These are phyloP conservation scores for Triplophysa rosa DNA, from an alignment of 2,113 vertebrate species.

Conservation along the genomic window DNA sequence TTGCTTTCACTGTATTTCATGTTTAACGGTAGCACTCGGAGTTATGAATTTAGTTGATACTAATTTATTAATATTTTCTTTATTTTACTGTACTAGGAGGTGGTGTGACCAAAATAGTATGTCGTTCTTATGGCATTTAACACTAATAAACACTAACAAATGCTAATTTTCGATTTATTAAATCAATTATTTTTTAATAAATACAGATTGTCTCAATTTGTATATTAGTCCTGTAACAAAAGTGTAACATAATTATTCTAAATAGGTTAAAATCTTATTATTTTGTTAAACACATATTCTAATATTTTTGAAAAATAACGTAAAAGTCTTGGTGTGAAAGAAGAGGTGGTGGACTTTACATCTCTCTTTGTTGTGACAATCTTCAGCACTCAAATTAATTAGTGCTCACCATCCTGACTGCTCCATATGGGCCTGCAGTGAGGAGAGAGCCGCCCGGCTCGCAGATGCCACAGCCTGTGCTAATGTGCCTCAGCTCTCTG, in stretches of 20 bases:
- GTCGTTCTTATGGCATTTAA: too few relatives aligned
- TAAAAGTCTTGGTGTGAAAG: not conserved
- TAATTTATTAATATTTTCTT: too few relatives aligned
- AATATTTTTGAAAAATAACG: not conserved
- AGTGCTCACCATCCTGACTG: slow-evolving; percentile 44
- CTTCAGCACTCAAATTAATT: slow-evolving; percentile 46
- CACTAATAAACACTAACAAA: too few relatives aligned
- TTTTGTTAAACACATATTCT: not conserved
- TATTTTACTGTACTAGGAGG: too few relatives aligned
- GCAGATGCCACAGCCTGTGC: slow-evolving; percentile 31
- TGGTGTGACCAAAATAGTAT: too few relatives aligned
- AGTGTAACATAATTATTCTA: too few relatives aligned
- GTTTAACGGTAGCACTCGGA: not conserved
- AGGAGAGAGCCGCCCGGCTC: slow-evolving; percentile 27
- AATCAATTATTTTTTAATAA: too few relatives aligned
- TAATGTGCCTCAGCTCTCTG: slow-evolving; percentile 31
- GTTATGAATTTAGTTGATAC: not conserved
- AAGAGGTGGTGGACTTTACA: not conserved
- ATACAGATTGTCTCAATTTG: too few relatives aligned
- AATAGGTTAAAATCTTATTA: not conserved
- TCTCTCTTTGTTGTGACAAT: slow-evolving; percentile 36
- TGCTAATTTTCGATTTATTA: too few relatives aligned
- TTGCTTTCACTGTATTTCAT: slow-evolving; percentile 14
- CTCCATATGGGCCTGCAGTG: slow-evolving; percentile 48
- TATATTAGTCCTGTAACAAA: too few relatives aligned